Evolutionary conservation across 1,140 invertebrate species (phyloP).

Genomic region (Lucilia cuprina): DNA sequence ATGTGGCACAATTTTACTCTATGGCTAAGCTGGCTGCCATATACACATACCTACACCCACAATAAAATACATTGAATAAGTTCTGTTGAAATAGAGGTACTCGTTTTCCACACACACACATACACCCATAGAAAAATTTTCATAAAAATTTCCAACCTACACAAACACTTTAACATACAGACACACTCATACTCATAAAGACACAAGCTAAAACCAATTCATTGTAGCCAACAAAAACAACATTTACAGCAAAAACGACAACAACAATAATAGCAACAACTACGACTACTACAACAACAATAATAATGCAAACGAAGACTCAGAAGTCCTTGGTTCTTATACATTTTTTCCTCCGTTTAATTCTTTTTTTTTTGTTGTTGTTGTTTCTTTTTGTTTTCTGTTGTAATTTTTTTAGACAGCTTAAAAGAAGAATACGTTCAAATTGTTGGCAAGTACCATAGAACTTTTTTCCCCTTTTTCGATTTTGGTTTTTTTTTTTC

Average conservation of each 20-base stretch:
- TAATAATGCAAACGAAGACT: background rate
- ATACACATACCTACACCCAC: background rate
- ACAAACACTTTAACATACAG: background rate
- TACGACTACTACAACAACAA: background rate
- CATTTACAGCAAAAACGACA: background rate
- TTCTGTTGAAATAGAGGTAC: background rate
- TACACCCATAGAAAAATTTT: background rate
- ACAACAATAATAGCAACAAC: background rate
- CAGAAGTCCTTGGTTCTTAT: slow-evolving; percentile 1
- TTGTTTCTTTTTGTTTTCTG: background rate
- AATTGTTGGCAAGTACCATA: slow-evolving; percentile 21
- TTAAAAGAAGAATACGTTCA: slow-evolving; percentile 5
- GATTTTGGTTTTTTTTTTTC: background rate
- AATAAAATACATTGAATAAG: background rate
- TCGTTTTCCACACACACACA: background rate
- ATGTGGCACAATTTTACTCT: background rate
- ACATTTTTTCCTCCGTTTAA: background rate
- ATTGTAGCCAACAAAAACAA: slow-evolving; percentile 1
- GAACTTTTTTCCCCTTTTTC: background rate
- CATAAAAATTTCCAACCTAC: background rate
- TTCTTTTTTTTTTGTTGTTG: no score
- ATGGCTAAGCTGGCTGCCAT: background rate
- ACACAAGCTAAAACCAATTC: slow-evolving; percentile 14
- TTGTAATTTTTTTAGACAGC: slow-evolving; percentile 11
- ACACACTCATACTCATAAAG: background rate